Evolutionary conservation across 2,113 vertebrate genomes (phyloP), one percentile per base, ranked within the genome.

Genomic region (Loxodonta africana): DNA sequence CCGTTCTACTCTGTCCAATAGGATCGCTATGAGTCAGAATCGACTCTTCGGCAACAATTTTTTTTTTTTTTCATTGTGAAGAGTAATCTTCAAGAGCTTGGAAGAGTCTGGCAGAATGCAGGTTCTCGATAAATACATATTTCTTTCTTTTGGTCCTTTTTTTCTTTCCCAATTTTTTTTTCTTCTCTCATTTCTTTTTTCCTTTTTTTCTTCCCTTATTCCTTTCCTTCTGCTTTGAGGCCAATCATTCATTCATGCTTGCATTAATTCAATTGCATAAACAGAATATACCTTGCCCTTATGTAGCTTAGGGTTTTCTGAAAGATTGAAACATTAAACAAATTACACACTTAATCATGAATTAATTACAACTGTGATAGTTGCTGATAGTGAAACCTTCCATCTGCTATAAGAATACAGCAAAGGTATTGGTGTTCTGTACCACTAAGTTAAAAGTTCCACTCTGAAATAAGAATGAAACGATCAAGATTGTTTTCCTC

Each of bases 401-500:
- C 51, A 67, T 33, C 62, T 65, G 1, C 69, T 81, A 8, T 77
- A 23, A 91, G 62, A 95, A 83, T 37, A 60, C 30, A 21, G 46
- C 77, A 10, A 12, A 20, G 44, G 51, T 48, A 18, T 28, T 2
- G 28, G 28, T 93, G 91, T 97, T 93, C 80, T 63, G 51, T 23
- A 30, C 1, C 3, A n/a, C 48, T 21, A 74, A 93, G 41, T 53
- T 88, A 28, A 89, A 83, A 89, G 65, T 78, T 15, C 53, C 74
- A 48, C 71, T 88, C 21, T n/a, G 86, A 93, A 90, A 67, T 51
- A 69, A 8, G 8, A 96, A 93, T 51, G 26, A 80, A 97, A 90
- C 20, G 83, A 91, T 77, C 78, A 77, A 46, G 10, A 73, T 60
- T 90, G 37, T 91, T 98, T 97, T 92, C 73, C 92, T 95, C 67